Conservation (phyloP, 2,113 vertebrate genomes). For the Pomatostomus ruficeps region DNA sequence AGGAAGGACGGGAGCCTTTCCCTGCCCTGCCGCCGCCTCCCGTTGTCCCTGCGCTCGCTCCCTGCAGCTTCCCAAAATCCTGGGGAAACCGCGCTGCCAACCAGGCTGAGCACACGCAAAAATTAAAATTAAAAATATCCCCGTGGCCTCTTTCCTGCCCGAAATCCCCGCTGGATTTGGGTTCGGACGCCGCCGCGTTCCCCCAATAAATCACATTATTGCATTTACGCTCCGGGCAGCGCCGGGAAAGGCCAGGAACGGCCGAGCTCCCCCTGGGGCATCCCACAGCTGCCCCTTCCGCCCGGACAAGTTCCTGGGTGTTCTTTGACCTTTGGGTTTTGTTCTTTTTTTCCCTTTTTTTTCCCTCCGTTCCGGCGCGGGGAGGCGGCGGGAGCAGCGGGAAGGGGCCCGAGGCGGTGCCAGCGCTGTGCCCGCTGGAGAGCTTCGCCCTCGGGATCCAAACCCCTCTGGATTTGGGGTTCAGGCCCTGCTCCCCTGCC, state of each 20-base stretch:
- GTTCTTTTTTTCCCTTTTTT: not conserved
- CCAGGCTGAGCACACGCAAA: accelerated
- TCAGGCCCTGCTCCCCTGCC: accelerated
- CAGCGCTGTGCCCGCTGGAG: not conserved
- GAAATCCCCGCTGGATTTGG: too few species aligned
- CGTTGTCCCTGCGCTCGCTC: accelerated
- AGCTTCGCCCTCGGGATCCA: accelerated
- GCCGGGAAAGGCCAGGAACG: not conserved
- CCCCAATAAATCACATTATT: not conserved
- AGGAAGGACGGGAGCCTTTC: not conserved
- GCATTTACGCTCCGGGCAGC: accelerated
- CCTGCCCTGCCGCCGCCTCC: not conserved
- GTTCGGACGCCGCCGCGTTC: not conserved
- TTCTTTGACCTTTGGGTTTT: slow-evolving; percentile 8
- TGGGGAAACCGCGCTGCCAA: accelerated
- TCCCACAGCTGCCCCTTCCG: not conserved
- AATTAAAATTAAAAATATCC: not conserved
- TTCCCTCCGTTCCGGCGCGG: accelerated
- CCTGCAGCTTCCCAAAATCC: not conserved
- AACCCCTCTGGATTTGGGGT: not conserved
- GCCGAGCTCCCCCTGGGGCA: not conserved
- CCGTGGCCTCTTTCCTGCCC: accelerated
- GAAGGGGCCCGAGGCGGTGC: accelerated
- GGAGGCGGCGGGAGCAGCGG: not conserved
- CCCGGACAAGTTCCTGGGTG: not conserved